Conservation (phyloP, 2,888 invertebrate species). For the Hanleya hanleyi region DNA sequence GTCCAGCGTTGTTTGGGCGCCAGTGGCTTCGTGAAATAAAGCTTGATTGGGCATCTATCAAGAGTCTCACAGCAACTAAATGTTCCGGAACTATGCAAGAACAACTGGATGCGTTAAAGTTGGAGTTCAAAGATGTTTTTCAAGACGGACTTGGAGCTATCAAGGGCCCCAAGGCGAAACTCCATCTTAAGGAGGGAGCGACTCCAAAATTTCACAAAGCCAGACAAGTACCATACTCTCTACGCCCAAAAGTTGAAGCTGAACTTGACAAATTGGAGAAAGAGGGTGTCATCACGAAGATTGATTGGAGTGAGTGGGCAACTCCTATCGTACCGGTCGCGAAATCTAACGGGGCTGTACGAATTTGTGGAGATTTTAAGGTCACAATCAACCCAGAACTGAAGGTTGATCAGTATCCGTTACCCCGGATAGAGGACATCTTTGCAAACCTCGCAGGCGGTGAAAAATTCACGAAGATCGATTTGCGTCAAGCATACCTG, state of each 20-base stretch:
- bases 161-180: background rate
- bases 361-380: constrained; percentile 37
- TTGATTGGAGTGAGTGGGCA: constrained; percentile 43
- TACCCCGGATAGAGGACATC: constrained; percentile 26
- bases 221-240: constrained; percentile 4
- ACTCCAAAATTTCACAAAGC: constrained; percentile 1
- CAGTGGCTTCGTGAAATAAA: constrained; percentile 24
- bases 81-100: no score
- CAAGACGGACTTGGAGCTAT: background rate
- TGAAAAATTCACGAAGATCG: constrained; percentile 38
- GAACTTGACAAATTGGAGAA: constrained; percentile 20
- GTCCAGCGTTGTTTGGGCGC: constrained; percentile 21
- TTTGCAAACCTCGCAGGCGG: background rate
- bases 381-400: constrained; percentile 26
- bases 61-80: no score
- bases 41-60: constrained; percentile 15
- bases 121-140: background rate
- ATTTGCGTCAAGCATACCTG: constrained; percentile 38
- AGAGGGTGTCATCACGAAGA: constrained; percentile 25
- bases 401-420: constrained; percentile 28
- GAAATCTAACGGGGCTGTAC: constrained; percentile 36
- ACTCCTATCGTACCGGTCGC: constrained; percentile 50
- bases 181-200: no score
- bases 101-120: no score
- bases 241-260: constrained; percentile 28